Evolutionary conservation across 2,888 invertebrate genomes (phyloP).

Genomic region (Caenorhabditis plicata): DNA sequence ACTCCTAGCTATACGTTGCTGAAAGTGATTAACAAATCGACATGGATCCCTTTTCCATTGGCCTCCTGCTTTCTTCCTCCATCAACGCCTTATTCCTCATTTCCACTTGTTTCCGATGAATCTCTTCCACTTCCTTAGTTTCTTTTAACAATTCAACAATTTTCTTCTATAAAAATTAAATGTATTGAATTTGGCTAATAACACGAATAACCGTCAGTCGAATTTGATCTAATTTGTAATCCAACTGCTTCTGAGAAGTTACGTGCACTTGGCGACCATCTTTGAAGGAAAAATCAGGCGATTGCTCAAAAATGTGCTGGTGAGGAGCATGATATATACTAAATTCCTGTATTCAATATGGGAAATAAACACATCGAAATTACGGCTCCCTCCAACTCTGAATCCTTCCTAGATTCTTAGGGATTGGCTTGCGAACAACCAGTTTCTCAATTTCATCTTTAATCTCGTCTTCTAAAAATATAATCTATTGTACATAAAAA

Average conservation of each 20-base stretch:
- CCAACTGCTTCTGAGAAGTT: constrained; percentile 51
- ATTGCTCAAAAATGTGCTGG: constrained; percentile 51
- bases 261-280: constrained; percentile 51
- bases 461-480: constrained; percentile 19
- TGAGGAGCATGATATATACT: constrained; percentile 58
- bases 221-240: constrained; percentile 55
- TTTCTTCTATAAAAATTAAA: constrained; percentile 45
- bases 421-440: constrained; percentile 16
- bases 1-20: too few relatives aligned
- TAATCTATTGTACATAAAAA: too few relatives aligned
- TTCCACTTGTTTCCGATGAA: constrained; percentile 22
- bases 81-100: constrained; percentile 16
- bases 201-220: constrained; percentile 52
- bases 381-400: constrained; percentile 57
- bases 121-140: constrained; percentile 42
- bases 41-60: constrained; percentile 17
- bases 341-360: not conserved
- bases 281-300: constrained; percentile 59
- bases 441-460: constrained; percentile 14
- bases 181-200: not conserved
- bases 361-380: constrained; percentile 8
- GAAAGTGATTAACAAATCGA: not conserved
- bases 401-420: constrained; percentile 33
- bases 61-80: constrained; percentile 9
- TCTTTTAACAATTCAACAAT: constrained; percentile 53